Base-by-base conservation (phyloP, 2,888 invertebrate species). In the Ophion obscuratus region DNA sequence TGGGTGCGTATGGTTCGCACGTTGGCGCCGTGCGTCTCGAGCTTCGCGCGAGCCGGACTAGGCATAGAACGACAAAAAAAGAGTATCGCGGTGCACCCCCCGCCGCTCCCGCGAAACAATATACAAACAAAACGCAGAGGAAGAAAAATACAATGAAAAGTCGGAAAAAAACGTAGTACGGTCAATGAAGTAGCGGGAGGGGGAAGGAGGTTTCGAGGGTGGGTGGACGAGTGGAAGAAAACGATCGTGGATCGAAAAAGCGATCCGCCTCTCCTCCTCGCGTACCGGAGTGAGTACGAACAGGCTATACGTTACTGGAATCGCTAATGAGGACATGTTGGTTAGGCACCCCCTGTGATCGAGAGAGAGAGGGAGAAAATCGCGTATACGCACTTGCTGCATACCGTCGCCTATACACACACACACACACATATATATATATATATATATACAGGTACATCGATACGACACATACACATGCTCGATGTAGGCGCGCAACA, bases 311-410 rank as follows among this genome's bases (percentile, higher is more conserved):
- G 89, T 89, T 91, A 90, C 92, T 92, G 93, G 94, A 94, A 95
- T 95, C 93, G 93, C 93, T 94, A 95, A 94, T 95, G 95, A 94
- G 94, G 95, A 95, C 95, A 95, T 95, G 94, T 95, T 95, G 95
- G 95, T 95, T 94, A 94, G 93, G 92, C 92, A 93, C 92, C 92
- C 83, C 82, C 85, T 67, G 79, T 83, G 81, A 81, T 73, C 68
- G 74, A 73, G 77, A 78, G 81, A 81, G 70, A 66, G 36, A 77
- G 76, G 83, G 67, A 53, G 81, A 77, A 73, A 90, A 90, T 87
- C 86, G 87, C 75, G 68, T 68, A 75, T 88, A 89, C 89, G 89
- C 89, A 89, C 88, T 88, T 86, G 83, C 85, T 85, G 78, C 66
- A 79, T 74, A 73, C 75, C 68, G 70, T 75, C 71, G 57, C 53